phyloP scores from a whole-genome alignment of 2,888 invertebrate genomes.

The Boloria selene region DNA sequence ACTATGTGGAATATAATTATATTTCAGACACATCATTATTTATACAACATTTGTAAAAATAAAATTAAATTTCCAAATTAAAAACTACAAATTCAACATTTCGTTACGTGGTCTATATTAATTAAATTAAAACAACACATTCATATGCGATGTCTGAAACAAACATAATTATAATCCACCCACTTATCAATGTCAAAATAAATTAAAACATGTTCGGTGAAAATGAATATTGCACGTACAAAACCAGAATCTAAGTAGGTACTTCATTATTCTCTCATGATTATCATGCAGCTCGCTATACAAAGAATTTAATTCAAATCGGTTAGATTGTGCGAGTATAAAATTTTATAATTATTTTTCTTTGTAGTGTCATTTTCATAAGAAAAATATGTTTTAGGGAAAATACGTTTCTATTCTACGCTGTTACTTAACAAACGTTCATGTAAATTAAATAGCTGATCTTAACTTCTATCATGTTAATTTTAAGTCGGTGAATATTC shows the following conservation, averaged over 20 bases:
- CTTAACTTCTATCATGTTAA: too few relatives aligned
- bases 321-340: slow-evolving; percentile 16
- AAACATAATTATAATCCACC: not conserved
- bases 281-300: slow-evolving; percentile 10
- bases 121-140: too few relatives aligned
- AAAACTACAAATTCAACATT: too few relatives aligned
- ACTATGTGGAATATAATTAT: too few relatives aligned
- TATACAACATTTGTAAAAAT: too few relatives aligned
- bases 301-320: slow-evolving; percentile 23
- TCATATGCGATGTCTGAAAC: not conserved
- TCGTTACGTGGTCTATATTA: too few relatives aligned
- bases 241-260: slow-evolving; percentile 17
- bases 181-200: slow-evolving; percentile 10
- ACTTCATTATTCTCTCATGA: slow-evolving; percentile 19
- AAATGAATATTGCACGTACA: slow-evolving; percentile 11
- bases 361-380: slow-evolving; percentile 1
- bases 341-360: slow-evolving; percentile 10
- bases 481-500: too few relatives aligned
- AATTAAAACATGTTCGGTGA: slow-evolving; percentile 3
- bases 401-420: not conserved
- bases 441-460: not conserved
- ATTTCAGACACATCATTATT: too few relatives aligned
- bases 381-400: slow-evolving; percentile 1
- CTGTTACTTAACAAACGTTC: not conserved
- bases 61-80: too few relatives aligned